Evolutionary conservation across 2,888 invertebrate species (phyloP).

Genomic region (Leucozona laternaria): DNA sequence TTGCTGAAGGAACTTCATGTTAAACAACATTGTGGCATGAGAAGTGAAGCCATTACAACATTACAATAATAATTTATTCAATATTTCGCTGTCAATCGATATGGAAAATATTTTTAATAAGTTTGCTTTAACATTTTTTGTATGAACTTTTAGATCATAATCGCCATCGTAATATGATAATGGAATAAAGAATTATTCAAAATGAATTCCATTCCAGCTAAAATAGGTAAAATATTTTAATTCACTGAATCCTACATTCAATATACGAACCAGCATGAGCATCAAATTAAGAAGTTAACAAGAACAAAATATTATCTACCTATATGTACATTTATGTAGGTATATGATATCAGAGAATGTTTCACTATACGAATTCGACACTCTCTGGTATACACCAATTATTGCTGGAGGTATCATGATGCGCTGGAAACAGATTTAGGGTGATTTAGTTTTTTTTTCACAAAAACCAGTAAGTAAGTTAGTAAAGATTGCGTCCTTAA

Average conservation of each 20-base stretch:
- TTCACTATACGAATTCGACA: too few relatives aligned
- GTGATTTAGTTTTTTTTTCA: too few relatives aligned
- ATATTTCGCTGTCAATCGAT: neutral
- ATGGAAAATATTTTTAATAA: neutral
- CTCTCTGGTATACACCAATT: too few relatives aligned
- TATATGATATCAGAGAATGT: too few relatives aligned
- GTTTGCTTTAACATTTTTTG: neutral
- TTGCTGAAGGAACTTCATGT: neutral
- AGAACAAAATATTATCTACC: too few relatives aligned
- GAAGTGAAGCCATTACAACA: neutral
- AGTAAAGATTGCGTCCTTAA: too few relatives aligned
- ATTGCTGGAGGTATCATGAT: too few relatives aligned
- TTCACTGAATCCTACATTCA: neutral
- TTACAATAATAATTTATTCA: constrained; percentile 1
- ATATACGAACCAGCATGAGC: neutral
- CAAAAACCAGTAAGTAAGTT: too few relatives aligned
- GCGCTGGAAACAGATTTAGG: too few relatives aligned
- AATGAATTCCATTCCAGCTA: neutral
- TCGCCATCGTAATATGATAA: neutral
- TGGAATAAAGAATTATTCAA: neutral
- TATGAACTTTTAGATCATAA: neutral
- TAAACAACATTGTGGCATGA: neutral
- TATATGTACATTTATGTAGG: too few relatives aligned
- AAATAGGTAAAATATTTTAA: neutral
- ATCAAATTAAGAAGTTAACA: neutral